phyloP scores from a whole-genome alignment of 2,797 vertebrate species.

The Apogon talboti region DNA sequence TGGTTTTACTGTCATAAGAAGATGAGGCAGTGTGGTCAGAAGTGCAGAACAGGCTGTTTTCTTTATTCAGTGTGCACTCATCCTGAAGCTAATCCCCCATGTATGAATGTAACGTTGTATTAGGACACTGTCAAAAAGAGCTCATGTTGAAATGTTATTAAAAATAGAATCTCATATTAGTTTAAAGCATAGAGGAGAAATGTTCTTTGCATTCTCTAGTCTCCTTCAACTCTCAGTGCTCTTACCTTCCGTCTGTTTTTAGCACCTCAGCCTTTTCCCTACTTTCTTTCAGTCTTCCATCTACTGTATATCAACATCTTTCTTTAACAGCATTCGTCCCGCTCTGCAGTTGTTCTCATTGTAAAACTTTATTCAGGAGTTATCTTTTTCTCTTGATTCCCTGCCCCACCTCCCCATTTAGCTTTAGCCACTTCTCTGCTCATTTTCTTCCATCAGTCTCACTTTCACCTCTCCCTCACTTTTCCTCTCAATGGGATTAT shows the following conservation, averaged over 20 bases:
- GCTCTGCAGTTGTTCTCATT: neutral
- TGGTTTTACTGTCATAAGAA: neutral
- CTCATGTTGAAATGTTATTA: neutral
- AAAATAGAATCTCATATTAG: neutral
- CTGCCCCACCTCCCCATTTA: slow-evolving; percentile 22
- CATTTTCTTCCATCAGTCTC: slow-evolving; percentile 14
- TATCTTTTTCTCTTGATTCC: slow-evolving; percentile 20
- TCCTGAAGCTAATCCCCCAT: neutral
- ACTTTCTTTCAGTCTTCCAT: neutral
- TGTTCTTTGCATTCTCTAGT: neutral
- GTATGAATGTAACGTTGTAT: neutral
- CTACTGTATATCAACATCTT: slow-evolving; percentile 6
- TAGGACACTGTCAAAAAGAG: neutral
- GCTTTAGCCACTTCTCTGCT: neutral
- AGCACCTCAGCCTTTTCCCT: neutral
- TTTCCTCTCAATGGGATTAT: slow-evolving; percentile 60
- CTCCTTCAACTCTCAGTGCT: neutral
- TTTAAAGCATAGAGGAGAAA: slow-evolving; percentile 7
- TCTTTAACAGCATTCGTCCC: neutral
- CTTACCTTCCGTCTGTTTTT: slow-evolving; percentile 2
- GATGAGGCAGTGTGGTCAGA: neutral
- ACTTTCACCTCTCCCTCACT: slow-evolving; percentile 25
- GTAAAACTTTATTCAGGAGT: slow-evolving; percentile 17
- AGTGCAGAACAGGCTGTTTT: slow-evolving; percentile 1
- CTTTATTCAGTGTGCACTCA: neutral